Evolutionary conservation across 2,888 invertebrate species (phyloP), one percentile per base, ranked within the genome.

Genomic region (Chloroclysta siterata): DNA sequence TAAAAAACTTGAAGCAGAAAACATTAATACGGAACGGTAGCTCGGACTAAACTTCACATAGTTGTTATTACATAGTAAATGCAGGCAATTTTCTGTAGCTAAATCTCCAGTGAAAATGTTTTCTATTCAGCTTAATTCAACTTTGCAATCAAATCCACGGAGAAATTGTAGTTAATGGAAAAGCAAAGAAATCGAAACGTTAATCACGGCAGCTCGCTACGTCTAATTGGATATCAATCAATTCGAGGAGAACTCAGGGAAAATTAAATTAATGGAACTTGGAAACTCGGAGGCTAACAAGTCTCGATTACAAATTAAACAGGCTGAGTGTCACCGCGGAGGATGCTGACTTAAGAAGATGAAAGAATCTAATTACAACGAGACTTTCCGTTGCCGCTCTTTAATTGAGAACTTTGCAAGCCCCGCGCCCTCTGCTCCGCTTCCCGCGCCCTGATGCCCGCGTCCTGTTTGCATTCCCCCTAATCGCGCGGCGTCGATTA

Each of bases 221-320:
- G 48, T 69, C 66, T 68, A 83, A 87, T 88, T 87, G 79, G 83
- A 87, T 88, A 88, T 82, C 83, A 87, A 87, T 88, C 83, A 86
- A 76, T 77, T 72, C 75, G 74, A 79, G 82, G 74, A 79, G 82
- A 82, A 82, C 74, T 78, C 72, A 65, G 83, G 82, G 83, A 82
- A 83, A 89, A 90, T 86, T 69, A 11, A 88, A 89, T 89, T 88
- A 87, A 86, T 87, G 83, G 83, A 84, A 86, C 81, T 79, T 82
- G 81, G 84, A 83, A 84, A 87, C 56, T 48, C 55, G 29, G 52
- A 56, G 55, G 65, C 87, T 89, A 92, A 90, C 88, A 89, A 89
- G 90, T 88, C 87, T 91, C 91, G 88, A 86, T 92, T 92, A 90
- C 93, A 92, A 92, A 92, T 92, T 90, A 92, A 90, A 89, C 89